phyloP scores from a whole-genome alignment of 2,797 vertebrate species.

The Chrysocyon brachyurus region DNA sequence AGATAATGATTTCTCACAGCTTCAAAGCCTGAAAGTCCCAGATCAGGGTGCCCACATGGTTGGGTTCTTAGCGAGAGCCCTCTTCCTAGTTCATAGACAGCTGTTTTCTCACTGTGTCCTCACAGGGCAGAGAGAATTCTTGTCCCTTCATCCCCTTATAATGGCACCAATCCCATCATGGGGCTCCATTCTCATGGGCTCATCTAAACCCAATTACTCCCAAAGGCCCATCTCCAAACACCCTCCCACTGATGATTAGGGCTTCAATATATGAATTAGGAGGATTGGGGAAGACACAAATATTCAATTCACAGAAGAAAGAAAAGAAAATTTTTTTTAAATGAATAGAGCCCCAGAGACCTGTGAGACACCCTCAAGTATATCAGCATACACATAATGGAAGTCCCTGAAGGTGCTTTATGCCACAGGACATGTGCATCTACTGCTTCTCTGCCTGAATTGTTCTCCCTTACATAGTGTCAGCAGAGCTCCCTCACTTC shows the following conservation, averaged over 20 bases:
- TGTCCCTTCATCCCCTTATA: not conserved
- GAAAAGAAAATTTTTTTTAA: not conserved
- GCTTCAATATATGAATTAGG: not conserved
- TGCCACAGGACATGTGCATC: not conserved
- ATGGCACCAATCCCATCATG: not conserved
- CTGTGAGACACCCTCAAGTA: too few species aligned
- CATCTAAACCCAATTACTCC: not conserved
- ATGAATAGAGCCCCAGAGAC: not conserved
- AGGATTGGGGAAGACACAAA: not conserved
- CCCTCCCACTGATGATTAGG: too few species aligned
- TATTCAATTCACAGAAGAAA: not conserved
- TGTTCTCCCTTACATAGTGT: not conserved
- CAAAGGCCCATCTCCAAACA: not conserved
- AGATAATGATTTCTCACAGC: not conserved
- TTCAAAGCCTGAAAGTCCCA: not conserved
- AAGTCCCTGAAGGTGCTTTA: not conserved
- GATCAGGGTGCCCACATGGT: not conserved
- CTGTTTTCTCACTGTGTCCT: not conserved
- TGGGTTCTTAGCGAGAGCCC: not conserved
- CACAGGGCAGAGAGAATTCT: not conserved
- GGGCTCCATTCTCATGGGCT: not conserved
- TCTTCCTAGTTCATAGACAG: not conserved
- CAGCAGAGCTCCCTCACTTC: not conserved
- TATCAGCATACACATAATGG: too few species aligned
- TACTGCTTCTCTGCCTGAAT: not conserved